A percentile compares a stretch with the other conserved stretches of the same genome.
phyloP scores from a whole-genome alignment of 2,888 invertebrate genomes.

The Melieria omissa region DNA sequence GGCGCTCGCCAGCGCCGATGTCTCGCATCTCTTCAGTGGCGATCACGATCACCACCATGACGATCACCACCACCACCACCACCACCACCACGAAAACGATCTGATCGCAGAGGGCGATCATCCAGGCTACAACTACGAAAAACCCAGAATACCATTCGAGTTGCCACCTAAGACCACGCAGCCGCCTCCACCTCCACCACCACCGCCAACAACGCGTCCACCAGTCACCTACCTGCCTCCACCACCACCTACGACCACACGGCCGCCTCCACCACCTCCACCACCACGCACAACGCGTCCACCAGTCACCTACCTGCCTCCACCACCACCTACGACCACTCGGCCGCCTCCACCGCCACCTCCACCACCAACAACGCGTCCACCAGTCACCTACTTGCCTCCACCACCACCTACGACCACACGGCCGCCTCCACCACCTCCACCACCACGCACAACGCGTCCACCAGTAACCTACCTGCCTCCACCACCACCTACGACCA shows the following conservation, averaged over 20 bases:
- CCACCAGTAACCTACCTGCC: conserved; percentile 35
- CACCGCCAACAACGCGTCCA: not conserved
- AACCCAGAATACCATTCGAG: conserved; percentile 52
- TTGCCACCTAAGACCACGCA: conserved; percentile 39
- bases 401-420: conserved; percentile 42
- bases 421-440: conserved; percentile 38
- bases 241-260: conserved; percentile 39
- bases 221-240: conserved; percentile 21
- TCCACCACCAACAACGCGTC: conserved; percentile 24
- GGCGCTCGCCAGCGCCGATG: conserved; percentile 52
- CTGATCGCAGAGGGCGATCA: conserved; percentile 28
- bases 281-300: conserved; percentile 44
- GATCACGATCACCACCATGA: conserved; percentile 47
- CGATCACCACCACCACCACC: conserved; percentile 43
- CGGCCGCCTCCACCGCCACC: conserved; percentile 50
- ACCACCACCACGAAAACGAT: conserved; percentile 37
- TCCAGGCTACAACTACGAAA: conserved; percentile 54
- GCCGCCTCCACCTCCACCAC: conserved; percentile 35
- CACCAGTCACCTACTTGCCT: conserved; percentile 32
- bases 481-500: conserved; percentile 40
- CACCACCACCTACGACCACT: conserved; percentile 46
- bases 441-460: conserved; percentile 24
- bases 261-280: conserved; percentile 26
- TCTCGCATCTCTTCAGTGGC: conserved; percentile 53
- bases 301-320: conserved; percentile 41